These are phyloP conservation scores for Aphis gossypii DNA, from an alignment of 1,140 invertebrate species.

Conservation along the genomic window DNA sequence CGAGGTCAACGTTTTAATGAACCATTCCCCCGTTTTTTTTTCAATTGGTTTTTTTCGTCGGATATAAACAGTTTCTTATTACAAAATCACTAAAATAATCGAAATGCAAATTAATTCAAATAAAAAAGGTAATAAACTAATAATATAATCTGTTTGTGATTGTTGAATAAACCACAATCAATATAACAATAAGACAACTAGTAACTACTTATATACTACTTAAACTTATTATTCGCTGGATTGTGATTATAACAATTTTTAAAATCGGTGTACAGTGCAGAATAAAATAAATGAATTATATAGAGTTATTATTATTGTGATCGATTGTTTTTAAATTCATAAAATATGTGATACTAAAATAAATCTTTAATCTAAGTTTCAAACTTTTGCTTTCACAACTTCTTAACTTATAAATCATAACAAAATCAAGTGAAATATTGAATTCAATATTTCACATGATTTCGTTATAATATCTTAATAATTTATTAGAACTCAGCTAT, in stretches of 20 bases:
- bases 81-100: not conserved
- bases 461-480: not conserved
- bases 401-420: not conserved
- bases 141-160: not conserved
- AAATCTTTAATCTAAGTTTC: slow-evolving; percentile 16
- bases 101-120: not conserved
- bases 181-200: no score
- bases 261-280: not conserved
- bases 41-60: no score
- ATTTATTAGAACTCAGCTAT: not conserved
- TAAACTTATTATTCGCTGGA: no score
- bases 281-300: not conserved
- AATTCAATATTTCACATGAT: not conserved
- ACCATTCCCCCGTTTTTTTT: not conserved
- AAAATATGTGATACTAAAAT: not conserved
- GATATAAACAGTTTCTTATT: not conserved
- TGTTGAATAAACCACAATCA: no score
- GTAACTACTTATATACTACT: no score
- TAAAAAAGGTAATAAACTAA: not conserved
- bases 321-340: slow-evolving; percentile 1
- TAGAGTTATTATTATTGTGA: not conserved
- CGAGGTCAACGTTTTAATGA: not conserved
- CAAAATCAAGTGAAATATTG: not conserved
- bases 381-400: not conserved
- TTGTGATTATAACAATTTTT: no score